phyloP scores from a whole-genome alignment of 2,888 invertebrate genomes.

The Idaea straminata region DNA sequence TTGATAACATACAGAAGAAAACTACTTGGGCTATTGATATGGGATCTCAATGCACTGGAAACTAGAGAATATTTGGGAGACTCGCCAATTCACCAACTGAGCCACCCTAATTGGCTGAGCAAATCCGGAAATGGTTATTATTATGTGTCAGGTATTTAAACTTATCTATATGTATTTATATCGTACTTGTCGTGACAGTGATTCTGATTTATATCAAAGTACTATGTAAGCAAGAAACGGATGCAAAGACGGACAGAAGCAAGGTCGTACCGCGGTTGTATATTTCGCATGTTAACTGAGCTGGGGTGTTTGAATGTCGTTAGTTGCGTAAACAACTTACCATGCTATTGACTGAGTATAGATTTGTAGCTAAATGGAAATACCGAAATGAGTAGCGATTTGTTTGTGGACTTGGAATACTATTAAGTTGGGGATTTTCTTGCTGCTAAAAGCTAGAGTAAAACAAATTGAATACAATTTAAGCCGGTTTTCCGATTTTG shows the following conservation, averaged over 20 bases:
- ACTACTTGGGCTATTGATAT: no score
- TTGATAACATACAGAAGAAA: no score
- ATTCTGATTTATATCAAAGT: background rate
- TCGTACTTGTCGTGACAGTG: background rate
- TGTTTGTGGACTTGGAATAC: background rate
- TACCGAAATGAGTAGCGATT: background rate
- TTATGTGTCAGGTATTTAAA: no score
- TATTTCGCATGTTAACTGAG: background rate
- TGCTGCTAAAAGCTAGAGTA: background rate
- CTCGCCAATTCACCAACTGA: no score
- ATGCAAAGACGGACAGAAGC: conserved; percentile 3
- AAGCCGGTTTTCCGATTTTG: no score
- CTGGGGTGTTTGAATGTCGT: background rate
- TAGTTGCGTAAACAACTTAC: background rate
- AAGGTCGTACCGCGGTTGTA: conserved; percentile 1
- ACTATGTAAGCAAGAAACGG: background rate
- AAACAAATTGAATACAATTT: no score
- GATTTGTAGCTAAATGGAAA: background rate
- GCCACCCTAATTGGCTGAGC: no score
- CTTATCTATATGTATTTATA: background rate
- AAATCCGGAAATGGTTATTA: no score
- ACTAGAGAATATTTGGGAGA: no score
- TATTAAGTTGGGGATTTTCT: background rate
- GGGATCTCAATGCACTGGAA: no score
- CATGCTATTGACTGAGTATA: background rate